A percentile compares a stretch with the other conserved stretches of the same genome.
These are phyloP conservation scores for Perca schrenkii DNA, from an alignment of 2,113 vertebrate species.

Conservation along the genomic window DNA sequence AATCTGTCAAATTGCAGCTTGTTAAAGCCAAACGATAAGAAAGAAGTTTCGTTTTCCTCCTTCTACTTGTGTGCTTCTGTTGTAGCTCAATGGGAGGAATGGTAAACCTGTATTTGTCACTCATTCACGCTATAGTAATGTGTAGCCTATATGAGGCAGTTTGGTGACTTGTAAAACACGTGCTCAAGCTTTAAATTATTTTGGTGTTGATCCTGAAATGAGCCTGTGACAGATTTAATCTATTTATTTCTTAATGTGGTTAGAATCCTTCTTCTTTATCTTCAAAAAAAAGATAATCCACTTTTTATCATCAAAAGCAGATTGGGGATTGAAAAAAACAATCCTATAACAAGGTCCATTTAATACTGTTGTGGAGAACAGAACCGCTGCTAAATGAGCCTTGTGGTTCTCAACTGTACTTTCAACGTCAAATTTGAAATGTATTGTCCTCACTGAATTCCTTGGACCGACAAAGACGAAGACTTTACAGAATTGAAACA, in stretches of 20 bases:
- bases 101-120: not conserved
- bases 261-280: not conserved
- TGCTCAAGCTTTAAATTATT: not conserved
- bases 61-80: not conserved
- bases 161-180: not conserved
- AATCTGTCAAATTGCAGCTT: constrained; percentile 73
- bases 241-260: not conserved
- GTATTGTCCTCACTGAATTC: not conserved
- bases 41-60: constrained; percentile 16
- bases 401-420: not conserved
- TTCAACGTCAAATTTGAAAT: not conserved
- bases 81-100: not conserved
- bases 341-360: not conserved
- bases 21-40: constrained; percentile 64
- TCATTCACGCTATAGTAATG: not conserved
- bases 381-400: not conserved
- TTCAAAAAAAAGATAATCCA: not conserved
- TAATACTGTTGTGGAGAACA: no score
- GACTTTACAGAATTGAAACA: not conserved
- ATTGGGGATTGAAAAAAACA: not conserved
- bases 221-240: not conserved
- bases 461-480: not conserved
- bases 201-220: not conserved
- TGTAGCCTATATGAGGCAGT: not conserved
- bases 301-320: not conserved